These are phyloP conservation scores for Emydura subglobosa DNA, from an alignment of 2,113 vertebrate species.

Conservation along the genomic window DNA sequence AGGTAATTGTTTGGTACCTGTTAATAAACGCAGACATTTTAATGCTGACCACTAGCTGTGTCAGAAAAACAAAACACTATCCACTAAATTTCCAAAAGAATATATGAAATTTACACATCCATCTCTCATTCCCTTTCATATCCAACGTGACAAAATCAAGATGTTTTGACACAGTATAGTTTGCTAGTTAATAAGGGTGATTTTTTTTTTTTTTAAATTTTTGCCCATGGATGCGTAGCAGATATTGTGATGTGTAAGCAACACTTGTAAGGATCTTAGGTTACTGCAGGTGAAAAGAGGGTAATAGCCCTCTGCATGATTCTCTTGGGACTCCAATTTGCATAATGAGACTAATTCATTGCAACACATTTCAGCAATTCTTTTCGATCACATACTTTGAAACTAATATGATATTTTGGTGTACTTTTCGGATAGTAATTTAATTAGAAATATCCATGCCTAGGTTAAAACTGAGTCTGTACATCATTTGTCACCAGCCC, in stretches of 20 bases:
- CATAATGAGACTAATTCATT: constrained; percentile 55
- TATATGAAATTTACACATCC: not conserved
- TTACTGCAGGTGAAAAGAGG: constrained; percentile 59
- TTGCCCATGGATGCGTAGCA: constrained; percentile 42
- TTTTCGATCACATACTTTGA: constrained; percentile 61
- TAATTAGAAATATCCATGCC: constrained; percentile 67
- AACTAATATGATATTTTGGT: constrained; percentile 59
- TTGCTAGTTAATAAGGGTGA: not conserved
- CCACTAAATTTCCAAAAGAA: not conserved
- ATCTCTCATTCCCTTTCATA: constrained; percentile 36
- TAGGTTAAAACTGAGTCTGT: constrained; percentile 66
- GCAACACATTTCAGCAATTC: constrained; percentile 67
- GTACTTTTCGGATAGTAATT: constrained; percentile 57
- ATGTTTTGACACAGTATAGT: constrained; percentile 48
- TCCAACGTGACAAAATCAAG: constrained; percentile 51
- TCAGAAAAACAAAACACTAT: not conserved
- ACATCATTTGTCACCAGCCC: constrained; percentile 70
- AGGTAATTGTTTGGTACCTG: not conserved
- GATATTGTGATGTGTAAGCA: constrained; percentile 36
- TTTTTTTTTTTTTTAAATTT: constrained; percentile 46
- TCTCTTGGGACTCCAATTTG: constrained; percentile 32
- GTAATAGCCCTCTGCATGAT: constrained; percentile 39
- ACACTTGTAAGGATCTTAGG: constrained; percentile 38
- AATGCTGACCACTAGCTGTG: not conserved
- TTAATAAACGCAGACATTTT: not conserved